Evolutionary conservation across 2,888 invertebrate species (phyloP), one percentile per base, ranked within the genome.

Genomic region (Adelognathus sp.): DNA sequence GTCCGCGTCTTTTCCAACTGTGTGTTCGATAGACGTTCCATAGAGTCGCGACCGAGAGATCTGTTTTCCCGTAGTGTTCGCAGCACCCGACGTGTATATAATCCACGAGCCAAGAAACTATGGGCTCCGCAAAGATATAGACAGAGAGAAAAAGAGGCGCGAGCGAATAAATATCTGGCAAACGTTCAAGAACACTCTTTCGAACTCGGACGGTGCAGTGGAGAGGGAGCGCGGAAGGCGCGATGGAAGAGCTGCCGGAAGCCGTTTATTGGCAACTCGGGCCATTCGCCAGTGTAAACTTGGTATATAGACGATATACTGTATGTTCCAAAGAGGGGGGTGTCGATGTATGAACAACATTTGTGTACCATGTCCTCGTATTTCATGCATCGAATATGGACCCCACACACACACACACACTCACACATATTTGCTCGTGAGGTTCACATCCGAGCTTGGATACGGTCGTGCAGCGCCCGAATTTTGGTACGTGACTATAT

Each of bases 281-380:
- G 77, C 33, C 14, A 58, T 56, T 41, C 56, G 54, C 44, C 21
- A 21, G 71, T 66, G 18, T 41, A 36, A 61, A 60, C 67, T 67
- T 33, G 36, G 27, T 46, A 44, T n/a, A n/a, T 61, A 58, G 71
- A 52, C 64, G 33, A 64, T 76, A 67, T n/a, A n/a, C n/a, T n/a
- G n/a, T n/a, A n/a, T n/a, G n/a, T 79, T 72, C 44, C 41, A 36
- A 50, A 24, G n/a, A 70, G 63, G 60, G 54, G 29, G 71, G 58
- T 74, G 41, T 60, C 69, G 58, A 54, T 67, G 50, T 50, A 52
- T 36, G 77, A 77, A 72, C 72, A 77, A 72, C 67, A 71, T 77
- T 72, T 72, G 56, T 44, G 54, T 70, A 31, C 54, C 56, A 4
- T n/a, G n/a, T n/a, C n/a, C 50, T 41, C 36, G 24, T 63, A 31